A percentile compares a stretch with the other conserved stretches of the same genome.
Conservation (phyloP, 1,140 invertebrate genomes). For the Drosophila lowei region DNA sequence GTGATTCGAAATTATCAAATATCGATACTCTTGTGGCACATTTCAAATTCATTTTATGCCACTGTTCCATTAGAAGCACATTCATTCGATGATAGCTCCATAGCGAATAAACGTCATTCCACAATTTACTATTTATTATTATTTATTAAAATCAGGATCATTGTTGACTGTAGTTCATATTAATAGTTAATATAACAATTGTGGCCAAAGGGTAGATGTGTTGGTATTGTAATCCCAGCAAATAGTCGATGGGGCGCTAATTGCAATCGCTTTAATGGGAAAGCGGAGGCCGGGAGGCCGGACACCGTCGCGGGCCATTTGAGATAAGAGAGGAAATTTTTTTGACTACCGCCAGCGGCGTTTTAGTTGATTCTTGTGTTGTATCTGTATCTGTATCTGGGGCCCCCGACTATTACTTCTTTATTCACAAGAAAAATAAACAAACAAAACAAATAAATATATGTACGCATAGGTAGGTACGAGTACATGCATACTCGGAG, state of each 20-base stretch:
- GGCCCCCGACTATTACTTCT: conserved; percentile 28
- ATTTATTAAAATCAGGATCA: no score
- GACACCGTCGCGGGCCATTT: conserved; percentile 30
- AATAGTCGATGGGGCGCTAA: conserved; percentile 51
- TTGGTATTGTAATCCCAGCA: conserved; percentile 5
- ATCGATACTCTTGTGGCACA: no score
- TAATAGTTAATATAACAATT: background rate
- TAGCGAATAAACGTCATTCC: no score
- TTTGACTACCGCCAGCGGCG: conserved; percentile 34
- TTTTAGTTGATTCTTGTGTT: conserved; percentile 32
- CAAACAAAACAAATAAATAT: conserved; percentile 19
- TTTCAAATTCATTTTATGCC: no score
- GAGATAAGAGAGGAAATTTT: conserved; percentile 72
- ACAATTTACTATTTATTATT: no score
- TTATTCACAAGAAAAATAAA: conserved; percentile 40
- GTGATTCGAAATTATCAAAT: no score
- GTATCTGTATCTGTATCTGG: conserved; percentile 14
- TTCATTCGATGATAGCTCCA: no score
- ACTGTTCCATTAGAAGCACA: no score
- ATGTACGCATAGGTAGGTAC: conserved; percentile 33
- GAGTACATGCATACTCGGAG: background rate
- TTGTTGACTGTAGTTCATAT: no score
- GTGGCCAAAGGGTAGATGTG: conserved; percentile 23
- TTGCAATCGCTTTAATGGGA: conserved; percentile 69
- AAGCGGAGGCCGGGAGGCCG: background rate